Percentiles rank a stretch among this genome's conserved stretches.
phyloP scores from a whole-genome alignment of 35 echinoderm and acorn worm species.

The Heliocidaris erythrogramma region DNA sequence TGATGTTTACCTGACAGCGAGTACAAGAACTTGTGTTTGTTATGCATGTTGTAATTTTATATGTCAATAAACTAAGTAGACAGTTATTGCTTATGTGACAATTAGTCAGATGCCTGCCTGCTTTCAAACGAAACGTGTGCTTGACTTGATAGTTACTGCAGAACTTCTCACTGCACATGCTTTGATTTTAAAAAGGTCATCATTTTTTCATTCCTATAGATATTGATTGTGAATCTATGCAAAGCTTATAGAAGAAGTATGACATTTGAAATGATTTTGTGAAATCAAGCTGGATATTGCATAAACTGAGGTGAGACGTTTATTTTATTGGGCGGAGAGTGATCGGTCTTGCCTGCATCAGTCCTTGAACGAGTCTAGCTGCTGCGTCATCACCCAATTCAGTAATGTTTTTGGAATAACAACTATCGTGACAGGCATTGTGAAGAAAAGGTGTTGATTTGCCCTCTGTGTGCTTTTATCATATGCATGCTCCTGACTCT shows the following conservation, averaged over 20 bases:
- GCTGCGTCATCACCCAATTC: neutral
- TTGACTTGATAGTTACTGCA: too few species aligned
- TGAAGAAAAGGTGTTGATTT: neutral
- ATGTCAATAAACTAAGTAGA: neutral
- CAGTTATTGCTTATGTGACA: neutral
- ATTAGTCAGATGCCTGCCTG: neutral
- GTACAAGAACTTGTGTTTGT: neutral
- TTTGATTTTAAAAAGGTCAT: too few species aligned
- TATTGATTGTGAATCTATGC: too few species aligned
- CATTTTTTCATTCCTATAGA: too few species aligned
- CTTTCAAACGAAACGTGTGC: too few species aligned
- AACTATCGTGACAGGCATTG: slow-evolving; percentile 2
- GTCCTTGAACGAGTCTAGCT: neutral
- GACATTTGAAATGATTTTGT: too few species aligned
- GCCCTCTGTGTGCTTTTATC: neutral
- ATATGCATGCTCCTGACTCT: neutral
- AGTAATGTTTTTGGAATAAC: neutral
- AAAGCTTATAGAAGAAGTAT: too few species aligned
- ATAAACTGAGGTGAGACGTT: neutral
- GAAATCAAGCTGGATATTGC: too few species aligned
- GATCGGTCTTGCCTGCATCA: neutral
- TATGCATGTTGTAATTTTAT: neutral
- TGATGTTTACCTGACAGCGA: neutral
- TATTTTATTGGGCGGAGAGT: neutral
- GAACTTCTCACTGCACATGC: too few species aligned